Evolutionary conservation across 1,140 invertebrate species (phyloP).

Genomic region (Gerris buenoi): DNA sequence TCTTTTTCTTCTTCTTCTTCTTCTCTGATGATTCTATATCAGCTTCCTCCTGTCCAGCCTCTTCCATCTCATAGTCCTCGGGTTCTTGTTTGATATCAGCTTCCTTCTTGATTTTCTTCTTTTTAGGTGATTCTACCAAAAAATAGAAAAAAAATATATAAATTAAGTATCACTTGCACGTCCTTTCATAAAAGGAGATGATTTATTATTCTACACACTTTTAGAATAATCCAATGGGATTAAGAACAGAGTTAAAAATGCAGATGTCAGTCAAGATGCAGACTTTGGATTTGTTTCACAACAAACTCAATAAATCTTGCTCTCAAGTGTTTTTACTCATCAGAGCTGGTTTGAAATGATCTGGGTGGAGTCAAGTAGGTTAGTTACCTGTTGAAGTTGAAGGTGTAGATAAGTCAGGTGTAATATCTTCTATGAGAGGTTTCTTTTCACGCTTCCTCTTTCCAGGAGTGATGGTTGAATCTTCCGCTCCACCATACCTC

Average conservation of each 20-base stretch:
- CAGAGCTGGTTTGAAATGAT: not conserved
- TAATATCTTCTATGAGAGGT: conserved; percentile 29
- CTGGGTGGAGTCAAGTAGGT: not conserved
- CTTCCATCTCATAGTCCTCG: not conserved
- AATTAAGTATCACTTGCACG: not conserved
- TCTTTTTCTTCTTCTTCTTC: conserved; percentile 14
- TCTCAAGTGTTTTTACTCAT: not conserved
- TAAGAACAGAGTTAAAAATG: not conserved
- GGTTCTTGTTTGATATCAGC: conserved; percentile 6
- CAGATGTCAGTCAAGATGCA: not conserved
- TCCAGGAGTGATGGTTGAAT: conserved; percentile 38
- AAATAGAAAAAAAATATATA: not conserved
- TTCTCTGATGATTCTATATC: not conserved
- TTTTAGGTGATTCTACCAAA: conserved; percentile 5
- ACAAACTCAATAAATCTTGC: not conserved
- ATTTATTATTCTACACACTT: not conserved
- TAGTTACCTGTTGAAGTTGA: not conserved
- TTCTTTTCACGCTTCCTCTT: conserved; percentile 33
- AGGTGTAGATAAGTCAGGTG: not conserved
- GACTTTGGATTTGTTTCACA: not conserved
- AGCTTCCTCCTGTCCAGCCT: not conserved
- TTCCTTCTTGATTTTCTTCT: conserved; percentile 11
- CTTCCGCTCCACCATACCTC: conserved; percentile 42
- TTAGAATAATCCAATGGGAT: not conserved
- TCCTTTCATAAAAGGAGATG: not conserved